phyloP scores from a whole-genome alignment of 2,113 vertebrate genomes.

The Gymnocephalus cernua region DNA sequence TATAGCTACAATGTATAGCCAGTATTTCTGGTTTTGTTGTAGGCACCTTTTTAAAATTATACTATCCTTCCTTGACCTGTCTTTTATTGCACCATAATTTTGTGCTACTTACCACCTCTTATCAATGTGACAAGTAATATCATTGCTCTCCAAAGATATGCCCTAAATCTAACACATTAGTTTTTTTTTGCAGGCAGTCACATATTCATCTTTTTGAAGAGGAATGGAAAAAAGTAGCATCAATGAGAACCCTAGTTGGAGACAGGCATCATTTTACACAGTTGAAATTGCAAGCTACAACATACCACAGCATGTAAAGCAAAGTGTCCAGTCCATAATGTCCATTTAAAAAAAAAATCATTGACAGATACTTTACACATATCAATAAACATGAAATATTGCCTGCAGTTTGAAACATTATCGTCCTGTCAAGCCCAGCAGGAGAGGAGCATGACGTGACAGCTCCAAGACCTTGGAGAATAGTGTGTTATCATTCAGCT shows the following conservation, averaged over 20 bases:
- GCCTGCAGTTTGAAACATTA: not conserved
- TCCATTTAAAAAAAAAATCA: not conserved
- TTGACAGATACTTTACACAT: slow-evolving; percentile 4
- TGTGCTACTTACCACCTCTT: not conserved
- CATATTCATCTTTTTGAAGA: not conserved
- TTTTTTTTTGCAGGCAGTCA: not conserved
- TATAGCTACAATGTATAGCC: too few species aligned
- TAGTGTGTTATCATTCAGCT: slow-evolving; percentile 4
- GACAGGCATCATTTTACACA: not conserved
- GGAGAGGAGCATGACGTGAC: slow-evolving; percentile 4
- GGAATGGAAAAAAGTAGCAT: not conserved
- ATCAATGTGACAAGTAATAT: not conserved
- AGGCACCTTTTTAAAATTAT: not conserved
- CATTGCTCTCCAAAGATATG: not conserved
- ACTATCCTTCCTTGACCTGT: not conserved
- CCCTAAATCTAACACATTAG: not conserved
- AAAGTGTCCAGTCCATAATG: not conserved
- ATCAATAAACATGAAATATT: slow-evolving; percentile 21
- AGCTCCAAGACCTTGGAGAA: slow-evolving; percentile 15
- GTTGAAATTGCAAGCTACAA: not conserved
- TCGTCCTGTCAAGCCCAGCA: slow-evolving; percentile 9
- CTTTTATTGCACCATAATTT: slow-evolving; percentile 1
- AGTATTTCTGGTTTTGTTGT: not conserved
- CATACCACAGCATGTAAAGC: not conserved
- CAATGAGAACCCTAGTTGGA: not conserved